A percentile compares a stretch with the other conserved stretches of the same genome.
Conservation (phyloP, 2,113 vertebrate species). For the Albula glossodonta region DNA sequence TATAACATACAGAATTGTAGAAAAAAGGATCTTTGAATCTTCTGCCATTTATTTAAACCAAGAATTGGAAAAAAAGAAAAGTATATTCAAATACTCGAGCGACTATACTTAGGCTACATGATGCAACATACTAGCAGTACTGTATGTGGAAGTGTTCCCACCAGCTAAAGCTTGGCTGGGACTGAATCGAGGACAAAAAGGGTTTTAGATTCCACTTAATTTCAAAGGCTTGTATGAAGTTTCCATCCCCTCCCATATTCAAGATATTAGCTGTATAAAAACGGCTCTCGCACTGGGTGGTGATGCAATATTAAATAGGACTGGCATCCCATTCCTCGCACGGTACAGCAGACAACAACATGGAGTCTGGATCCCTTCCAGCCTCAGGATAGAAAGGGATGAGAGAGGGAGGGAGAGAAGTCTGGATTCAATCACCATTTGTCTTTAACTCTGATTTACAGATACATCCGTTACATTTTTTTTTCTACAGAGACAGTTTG, state of each 20-base stretch:
- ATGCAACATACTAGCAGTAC: background rate
- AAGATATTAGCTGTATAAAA: constrained; percentile 43
- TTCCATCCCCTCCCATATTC: constrained; percentile 33
- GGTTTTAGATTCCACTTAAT: constrained; percentile 1
- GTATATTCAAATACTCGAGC: background rate
- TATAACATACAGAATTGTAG: background rate
- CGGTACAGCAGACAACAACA: constrained; percentile 30
- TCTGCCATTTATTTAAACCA: background rate
- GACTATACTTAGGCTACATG: background rate
- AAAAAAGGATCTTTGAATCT: background rate
- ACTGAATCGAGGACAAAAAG: background rate
- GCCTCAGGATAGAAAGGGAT: constrained; percentile 10
- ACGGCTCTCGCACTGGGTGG: constrained; percentile 30
- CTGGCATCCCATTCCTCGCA: constrained; percentile 38
- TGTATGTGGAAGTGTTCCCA: background rate
- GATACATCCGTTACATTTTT: background rate
- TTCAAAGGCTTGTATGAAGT: constrained; percentile 39
- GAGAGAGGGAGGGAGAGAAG: constrained; percentile 9
- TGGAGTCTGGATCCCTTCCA: constrained; percentile 34
- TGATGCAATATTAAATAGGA: constrained; percentile 40
- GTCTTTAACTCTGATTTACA: background rate
- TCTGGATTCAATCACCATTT: background rate
- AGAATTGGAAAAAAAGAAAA: background rate
- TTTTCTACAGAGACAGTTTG: background rate
- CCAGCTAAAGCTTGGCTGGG: background rate